A percentile compares a stretch with the other conserved stretches of the same genome.
Evolutionary conservation across 2,113 vertebrate species (phyloP).

Genomic region (Gymnocephalus cernua): DNA sequence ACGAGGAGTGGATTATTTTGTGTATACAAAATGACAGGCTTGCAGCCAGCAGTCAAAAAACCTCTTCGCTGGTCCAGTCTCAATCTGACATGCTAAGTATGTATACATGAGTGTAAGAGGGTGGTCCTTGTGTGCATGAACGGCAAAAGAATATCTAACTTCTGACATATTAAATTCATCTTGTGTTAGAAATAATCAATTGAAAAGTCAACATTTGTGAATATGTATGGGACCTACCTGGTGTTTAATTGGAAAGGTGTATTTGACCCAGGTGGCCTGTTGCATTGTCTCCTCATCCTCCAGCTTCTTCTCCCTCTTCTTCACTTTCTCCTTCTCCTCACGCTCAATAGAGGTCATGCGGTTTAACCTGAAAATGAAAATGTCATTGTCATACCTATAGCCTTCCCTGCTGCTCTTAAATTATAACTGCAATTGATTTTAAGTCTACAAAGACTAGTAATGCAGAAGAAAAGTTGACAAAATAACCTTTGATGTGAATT

Average conservation of each 20-base stretch:
- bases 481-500: not conserved
- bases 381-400: not conserved
- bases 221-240: constrained; percentile 83
- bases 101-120: not conserved
- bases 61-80: not conserved
- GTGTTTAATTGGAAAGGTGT: constrained; percentile 96
- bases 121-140: not conserved
- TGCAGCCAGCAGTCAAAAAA: not conserved
- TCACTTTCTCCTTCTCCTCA: constrained; percentile 97
- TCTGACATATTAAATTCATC: not conserved
- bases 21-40: not conserved
- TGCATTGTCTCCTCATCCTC: constrained; percentile 98
- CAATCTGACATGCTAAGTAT: not conserved
- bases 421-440: not conserved
- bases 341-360: constrained; percentile 98
- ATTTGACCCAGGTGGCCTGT: constrained; percentile 98
- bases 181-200: not conserved
- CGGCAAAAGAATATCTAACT: not conserved
- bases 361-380: constrained; percentile 85
- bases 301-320: constrained; percentile 96
- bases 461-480: not conserved
- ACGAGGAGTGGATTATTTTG: not conserved
- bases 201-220: not conserved
- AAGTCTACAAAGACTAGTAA: not conserved
- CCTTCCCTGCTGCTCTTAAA: not conserved